Conservation (phyloP, 2,888 invertebrate genomes). For the Drosophila recens region DNA sequence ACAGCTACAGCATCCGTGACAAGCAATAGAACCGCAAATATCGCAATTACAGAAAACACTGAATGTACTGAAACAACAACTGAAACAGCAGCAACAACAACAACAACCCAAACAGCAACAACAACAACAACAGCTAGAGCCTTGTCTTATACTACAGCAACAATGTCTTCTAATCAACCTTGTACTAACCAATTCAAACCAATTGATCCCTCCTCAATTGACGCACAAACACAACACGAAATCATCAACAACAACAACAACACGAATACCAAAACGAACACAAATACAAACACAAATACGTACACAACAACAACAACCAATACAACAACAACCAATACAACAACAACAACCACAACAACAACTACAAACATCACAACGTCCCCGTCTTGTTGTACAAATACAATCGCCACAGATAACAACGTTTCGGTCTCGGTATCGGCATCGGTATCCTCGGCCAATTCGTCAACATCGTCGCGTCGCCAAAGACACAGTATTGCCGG, state of each 20-base stretch:
- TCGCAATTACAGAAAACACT: slow-evolving; percentile 16
- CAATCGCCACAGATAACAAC: slow-evolving; percentile 83
- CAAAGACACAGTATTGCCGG: slow-evolving; percentile 98
- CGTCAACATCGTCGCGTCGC: slow-evolving; percentile 88
- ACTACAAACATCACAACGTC: slow-evolving; percentile 51
- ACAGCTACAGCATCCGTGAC: slow-evolving; percentile 41
- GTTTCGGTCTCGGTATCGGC: slow-evolving; percentile 75
- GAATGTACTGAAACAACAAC: slow-evolving; percentile 21
- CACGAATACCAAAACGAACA: slow-evolving; percentile 33
- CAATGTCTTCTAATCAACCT: slow-evolving; percentile 66
- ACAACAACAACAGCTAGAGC: slow-evolving; percentile 23
- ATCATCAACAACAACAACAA: slow-evolving; percentile 20
- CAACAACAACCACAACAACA: slow-evolving; percentile 45
- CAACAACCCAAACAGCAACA: slow-evolving; percentile 18
- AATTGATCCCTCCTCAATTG: slow-evolving; percentile 64
- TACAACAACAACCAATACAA: slow-evolving; percentile 40
- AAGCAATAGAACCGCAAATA: slow-evolving; percentile 12
- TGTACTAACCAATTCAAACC: slow-evolving; percentile 75
- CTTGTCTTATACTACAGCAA: slow-evolving; percentile 47
- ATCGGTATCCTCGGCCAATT: slow-evolving; percentile 83
- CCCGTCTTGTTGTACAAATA: slow-evolving; percentile 76
- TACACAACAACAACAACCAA: slow-evolving; percentile 27
- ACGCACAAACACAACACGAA: slow-evolving; percentile 44
- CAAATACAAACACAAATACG: slow-evolving; percentile 37
- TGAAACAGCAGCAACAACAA: slow-evolving; percentile 20